Conservation (phyloP, 2,797 vertebrate genomes). For the Loriculus beryllinus region DNA sequence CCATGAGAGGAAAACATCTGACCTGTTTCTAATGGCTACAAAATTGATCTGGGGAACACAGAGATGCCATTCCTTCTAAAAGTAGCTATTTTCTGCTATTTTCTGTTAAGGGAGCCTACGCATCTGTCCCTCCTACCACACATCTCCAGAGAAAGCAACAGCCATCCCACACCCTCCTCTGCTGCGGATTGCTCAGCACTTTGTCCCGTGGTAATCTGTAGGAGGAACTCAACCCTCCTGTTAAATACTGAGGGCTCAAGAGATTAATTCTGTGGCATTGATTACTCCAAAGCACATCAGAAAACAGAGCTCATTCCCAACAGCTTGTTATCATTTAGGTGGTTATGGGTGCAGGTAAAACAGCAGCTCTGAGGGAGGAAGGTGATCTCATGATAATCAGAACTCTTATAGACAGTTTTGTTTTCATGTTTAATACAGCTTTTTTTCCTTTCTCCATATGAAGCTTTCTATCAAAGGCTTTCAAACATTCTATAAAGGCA, state of each 20-base stretch:
- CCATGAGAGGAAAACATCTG: neutral
- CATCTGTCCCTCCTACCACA: neutral
- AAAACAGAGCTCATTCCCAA: neutral
- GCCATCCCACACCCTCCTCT: slow-evolving; percentile 31
- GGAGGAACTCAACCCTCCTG: neutral
- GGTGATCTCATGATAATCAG: neutral
- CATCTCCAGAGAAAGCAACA: slow-evolving; percentile 3
- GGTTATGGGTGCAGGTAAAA: neutral
- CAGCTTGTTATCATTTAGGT: neutral
- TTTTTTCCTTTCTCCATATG: neutral
- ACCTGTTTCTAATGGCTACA: neutral
- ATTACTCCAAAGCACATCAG: neutral
- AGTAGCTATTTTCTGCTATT: slow-evolving; percentile 33
- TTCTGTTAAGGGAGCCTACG: neutral
- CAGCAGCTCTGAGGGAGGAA: neutral
- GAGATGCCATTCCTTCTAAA: neutral
- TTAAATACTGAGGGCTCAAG: neutral
- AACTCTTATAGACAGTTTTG: neutral
- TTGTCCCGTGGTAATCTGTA: neutral
- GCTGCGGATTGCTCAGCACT: slow-evolving; percentile 13
- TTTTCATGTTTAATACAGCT: slow-evolving; percentile 21
- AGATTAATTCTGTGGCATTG: neutral
- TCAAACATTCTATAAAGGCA: neutral
- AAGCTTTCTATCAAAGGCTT: neutral
- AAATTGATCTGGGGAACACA: neutral